These are phyloP conservation scores for Drosophila dives DNA, from an alignment of 2,888 invertebrate species.

Conservation along the genomic window DNA sequence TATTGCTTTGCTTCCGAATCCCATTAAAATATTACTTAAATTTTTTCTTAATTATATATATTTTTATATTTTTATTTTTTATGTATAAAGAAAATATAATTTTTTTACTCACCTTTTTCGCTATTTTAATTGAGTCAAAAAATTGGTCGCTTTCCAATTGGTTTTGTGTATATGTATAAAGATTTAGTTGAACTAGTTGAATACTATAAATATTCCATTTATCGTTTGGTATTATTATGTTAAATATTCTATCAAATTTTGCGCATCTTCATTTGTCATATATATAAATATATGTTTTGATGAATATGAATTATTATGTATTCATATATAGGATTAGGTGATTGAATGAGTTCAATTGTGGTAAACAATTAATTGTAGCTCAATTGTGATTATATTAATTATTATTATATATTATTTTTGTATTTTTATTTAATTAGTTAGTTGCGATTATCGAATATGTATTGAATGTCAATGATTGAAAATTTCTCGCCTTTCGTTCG, in stretches of 20 bases:
- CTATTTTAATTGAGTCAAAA: constrained; percentile 22
- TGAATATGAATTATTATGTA: constrained; percentile 41
- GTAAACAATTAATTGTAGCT: constrained; percentile 53
- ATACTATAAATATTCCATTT: constrained; percentile 66
- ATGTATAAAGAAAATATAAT: neutral
- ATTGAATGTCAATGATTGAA: constrained; percentile 51
- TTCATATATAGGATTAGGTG: constrained; percentile 46
- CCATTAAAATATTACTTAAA: neutral
- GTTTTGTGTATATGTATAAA: constrained; percentile 54
- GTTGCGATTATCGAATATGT: constrained; percentile 63
- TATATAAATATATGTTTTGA: constrained; percentile 12
- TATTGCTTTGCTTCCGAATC: neutral
- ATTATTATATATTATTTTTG: constrained; percentile 20
- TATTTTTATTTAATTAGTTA: constrained; percentile 30
- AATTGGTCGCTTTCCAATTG: constrained; percentile 50
- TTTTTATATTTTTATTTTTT: neutral
- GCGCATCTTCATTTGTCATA: constrained; percentile 29
- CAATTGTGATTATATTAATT: constrained; percentile 48
- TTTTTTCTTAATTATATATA: neutral
- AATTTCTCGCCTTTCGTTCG: constrained; percentile 29
- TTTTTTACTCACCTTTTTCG: constrained; percentile 36
- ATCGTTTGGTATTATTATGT: constrained; percentile 34
- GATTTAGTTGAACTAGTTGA: constrained; percentile 60
- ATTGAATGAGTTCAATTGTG: constrained; percentile 45
- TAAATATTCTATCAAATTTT: constrained; percentile 63